These are phyloP conservation scores for Centropus bengalensis DNA, from an alignment of 2,113 vertebrate genomes.

Conservation along the genomic window DNA sequence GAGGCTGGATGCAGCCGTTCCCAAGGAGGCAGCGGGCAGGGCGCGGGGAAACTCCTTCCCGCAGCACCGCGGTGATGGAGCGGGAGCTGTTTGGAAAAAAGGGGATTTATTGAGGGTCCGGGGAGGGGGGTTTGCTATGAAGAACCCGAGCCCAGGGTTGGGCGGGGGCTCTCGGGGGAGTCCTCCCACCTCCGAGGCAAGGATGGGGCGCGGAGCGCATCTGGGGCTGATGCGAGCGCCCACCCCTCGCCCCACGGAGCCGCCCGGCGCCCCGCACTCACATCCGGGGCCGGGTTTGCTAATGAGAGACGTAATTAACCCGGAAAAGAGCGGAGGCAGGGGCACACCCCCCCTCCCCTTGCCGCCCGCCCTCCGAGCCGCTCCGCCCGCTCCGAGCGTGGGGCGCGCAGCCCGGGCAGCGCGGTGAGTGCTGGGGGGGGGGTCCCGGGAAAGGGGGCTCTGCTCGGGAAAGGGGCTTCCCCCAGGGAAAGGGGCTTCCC, in stretches of 20 bases:
- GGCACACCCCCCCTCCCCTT: neutral
- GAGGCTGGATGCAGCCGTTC: neutral
- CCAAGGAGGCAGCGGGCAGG: neutral
- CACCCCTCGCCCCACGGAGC: neutral
- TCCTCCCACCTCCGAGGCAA: neutral
- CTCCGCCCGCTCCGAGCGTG: neutral
- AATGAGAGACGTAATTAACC: conserved; percentile 47
- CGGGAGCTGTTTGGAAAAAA: too few species aligned
- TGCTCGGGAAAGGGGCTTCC: too few species aligned
- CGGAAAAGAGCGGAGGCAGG: conserved; percentile 35
- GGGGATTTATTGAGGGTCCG: too few species aligned
- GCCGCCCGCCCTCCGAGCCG: neutral
- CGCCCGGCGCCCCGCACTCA: neutral
- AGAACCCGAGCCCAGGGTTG: neutral
- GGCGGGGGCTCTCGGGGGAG: neutral
- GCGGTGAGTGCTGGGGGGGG: neutral
- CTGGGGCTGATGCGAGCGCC: too few species aligned
- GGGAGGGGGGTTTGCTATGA: neutral
- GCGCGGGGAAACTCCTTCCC: neutral
- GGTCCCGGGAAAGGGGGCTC: too few species aligned
- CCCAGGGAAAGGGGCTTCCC: too few species aligned
- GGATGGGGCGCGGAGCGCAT: neutral
- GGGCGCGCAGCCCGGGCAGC: neutral
- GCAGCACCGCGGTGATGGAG: too few species aligned
- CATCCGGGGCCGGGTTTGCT: conserved; percentile 62